Evolutionary conservation across 2,888 invertebrate species (phyloP).

Genomic region (Notodonta dromedarius): DNA sequence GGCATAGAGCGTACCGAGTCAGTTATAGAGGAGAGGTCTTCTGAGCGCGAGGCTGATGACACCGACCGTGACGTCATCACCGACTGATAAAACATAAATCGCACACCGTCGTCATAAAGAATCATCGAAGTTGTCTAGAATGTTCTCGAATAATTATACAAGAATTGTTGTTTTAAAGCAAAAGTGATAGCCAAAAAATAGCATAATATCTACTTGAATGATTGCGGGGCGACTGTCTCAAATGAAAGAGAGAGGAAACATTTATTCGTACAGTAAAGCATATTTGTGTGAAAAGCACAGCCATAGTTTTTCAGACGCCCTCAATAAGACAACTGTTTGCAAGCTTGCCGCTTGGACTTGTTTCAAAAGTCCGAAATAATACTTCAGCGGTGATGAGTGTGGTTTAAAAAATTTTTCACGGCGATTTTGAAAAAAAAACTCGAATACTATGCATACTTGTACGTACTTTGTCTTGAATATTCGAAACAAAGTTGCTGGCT

Average conservation of each 20-base stretch:
- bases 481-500: too few species aligned
- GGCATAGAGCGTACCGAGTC: slow-evolving; percentile 73
- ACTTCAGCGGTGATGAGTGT: too few species aligned
- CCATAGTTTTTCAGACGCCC: too few species aligned
- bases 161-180: not conserved
- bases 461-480: too few species aligned
- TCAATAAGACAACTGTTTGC: too few species aligned
- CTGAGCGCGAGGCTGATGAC: slow-evolving; percentile 25
- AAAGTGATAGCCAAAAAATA: slow-evolving; percentile 2
- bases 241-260: not conserved
- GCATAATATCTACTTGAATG: not conserved
- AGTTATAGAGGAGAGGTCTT: slow-evolving; percentile 56
- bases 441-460: too few species aligned
- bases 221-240: not conserved
- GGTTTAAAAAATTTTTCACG: too few species aligned
- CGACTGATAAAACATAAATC: slow-evolving; percentile 52
- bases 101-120: not conserved
- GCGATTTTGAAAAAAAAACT: too few species aligned
- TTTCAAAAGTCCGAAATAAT: too few species aligned
- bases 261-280: not conserved
- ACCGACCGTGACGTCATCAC: slow-evolving; percentile 47
- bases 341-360: too few species aligned
- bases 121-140: not conserved
- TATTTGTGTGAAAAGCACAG: too few species aligned
- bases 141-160: not conserved